Conservation (phyloP, 2,888 invertebrate genomes). For the Caenorhabditis sp. region DNA sequence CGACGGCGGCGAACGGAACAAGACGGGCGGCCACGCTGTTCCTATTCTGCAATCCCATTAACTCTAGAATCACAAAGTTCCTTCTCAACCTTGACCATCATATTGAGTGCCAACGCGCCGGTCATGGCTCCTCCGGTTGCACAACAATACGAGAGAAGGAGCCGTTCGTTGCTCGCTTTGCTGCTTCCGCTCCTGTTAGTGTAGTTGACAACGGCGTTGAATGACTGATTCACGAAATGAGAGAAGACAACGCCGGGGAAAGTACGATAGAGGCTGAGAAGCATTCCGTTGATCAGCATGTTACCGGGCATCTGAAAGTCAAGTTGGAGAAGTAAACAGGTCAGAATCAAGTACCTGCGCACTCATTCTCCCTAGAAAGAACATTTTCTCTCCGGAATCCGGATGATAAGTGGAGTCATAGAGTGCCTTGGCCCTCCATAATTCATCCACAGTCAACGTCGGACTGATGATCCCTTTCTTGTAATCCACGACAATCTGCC, state of each 20-base stretch:
- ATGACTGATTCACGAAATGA: constrained; percentile 87
- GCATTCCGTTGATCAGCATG: constrained; percentile 93
- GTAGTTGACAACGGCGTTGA: constrained; percentile 98
- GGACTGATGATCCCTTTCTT: constrained; percentile 82
- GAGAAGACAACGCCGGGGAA: constrained; percentile 93
- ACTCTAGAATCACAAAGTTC: too few relatives aligned
- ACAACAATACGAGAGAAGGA: constrained; percentile 79
- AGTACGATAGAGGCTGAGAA: constrained; percentile 95
- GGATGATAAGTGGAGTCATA: constrained; percentile 99
- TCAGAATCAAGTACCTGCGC: constrained; percentile 85
- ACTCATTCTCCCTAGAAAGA: constrained; percentile 93
- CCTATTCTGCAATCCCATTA: constrained; percentile 79
- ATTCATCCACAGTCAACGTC: constrained; percentile 86
- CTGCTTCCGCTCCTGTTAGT: constrained; percentile 86
- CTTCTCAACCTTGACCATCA: constrained; percentile 81
- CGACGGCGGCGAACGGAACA: constrained; percentile 94
- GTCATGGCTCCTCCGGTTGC: constrained; percentile 66
- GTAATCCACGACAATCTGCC: constrained; percentile 86
- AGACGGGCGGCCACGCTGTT: constrained; percentile 88
- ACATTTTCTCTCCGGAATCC: constrained; percentile 96
- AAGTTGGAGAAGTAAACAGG: neutral
- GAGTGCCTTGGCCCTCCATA: constrained; percentile 93
- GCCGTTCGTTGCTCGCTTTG: constrained; percentile 81
- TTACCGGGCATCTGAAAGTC: constrained; percentile 86
- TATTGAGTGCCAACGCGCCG: constrained; percentile 62